A percentile compares a stretch with the other conserved stretches of the same genome.
Conservation (phyloP, 2,113 vertebrate species). For the Hemibagrus wyckioides region DNA sequence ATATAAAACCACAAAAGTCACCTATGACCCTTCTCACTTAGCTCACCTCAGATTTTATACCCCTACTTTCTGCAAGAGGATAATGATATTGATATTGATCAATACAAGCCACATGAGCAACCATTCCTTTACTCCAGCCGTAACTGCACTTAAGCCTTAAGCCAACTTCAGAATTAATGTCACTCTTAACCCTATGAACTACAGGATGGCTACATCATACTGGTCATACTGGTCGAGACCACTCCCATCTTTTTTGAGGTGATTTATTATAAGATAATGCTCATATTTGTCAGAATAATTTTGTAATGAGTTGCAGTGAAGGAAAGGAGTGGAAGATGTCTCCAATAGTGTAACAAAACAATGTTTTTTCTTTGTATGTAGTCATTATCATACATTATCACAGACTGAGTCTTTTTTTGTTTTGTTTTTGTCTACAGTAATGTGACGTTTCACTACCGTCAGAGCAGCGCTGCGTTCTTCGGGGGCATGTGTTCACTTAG, state of each 20-base stretch:
- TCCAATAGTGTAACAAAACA: background rate
- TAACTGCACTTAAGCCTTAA: background rate
- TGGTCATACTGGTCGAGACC: background rate
- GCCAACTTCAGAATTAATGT: background rate
- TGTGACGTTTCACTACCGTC: slow-evolving; percentile 92
- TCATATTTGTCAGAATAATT: background rate
- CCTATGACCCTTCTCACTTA: background rate
- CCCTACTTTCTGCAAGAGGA: background rate
- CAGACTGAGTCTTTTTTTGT: background rate
- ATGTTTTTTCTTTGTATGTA: background rate
- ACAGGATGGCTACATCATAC: background rate
- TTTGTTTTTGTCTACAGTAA: slow-evolving; percentile 79
- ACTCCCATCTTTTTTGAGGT: background rate
- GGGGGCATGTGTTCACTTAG: slow-evolving; percentile 89
- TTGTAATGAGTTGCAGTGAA: background rate
- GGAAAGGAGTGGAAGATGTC: background rate
- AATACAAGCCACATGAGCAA: background rate
- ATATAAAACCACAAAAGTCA: background rate
- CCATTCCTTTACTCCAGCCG: background rate
- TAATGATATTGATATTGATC: background rate
- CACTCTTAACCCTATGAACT: too few species aligned
- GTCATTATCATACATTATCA: background rate
- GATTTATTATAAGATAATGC: background rate
- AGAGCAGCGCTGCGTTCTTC: slow-evolving; percentile 91
- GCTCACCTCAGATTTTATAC: background rate